Percentiles rank a stretch among this genome's conserved stretches.
phyloP scores from a whole-genome alignment of 2,888 invertebrate genomes.

The Adelognathus sp. region DNA sequence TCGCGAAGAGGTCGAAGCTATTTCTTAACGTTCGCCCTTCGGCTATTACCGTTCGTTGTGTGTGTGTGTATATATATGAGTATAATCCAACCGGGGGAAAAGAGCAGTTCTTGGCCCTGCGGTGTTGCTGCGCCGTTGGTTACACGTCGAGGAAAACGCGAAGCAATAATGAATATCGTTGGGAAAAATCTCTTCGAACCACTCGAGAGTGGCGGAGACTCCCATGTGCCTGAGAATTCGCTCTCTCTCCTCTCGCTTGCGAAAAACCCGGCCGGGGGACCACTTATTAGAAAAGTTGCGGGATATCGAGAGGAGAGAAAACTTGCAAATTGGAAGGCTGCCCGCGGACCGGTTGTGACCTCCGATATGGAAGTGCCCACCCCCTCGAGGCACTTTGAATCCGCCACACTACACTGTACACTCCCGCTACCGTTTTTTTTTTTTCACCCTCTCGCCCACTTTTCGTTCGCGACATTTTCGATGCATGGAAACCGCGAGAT shows the following conservation, averaged over 20 bases:
- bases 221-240: constrained; percentile 29
- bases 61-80: too few relatives aligned
- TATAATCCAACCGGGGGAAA: constrained; percentile 32
- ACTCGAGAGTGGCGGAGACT: too few relatives aligned
- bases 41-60: constrained; percentile 55
- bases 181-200: constrained; percentile 60
- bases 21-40: constrained; percentile 59
- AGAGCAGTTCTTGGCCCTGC: constrained; percentile 45
- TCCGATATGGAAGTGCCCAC: constrained; percentile 55
- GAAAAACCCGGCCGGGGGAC: constrained; percentile 15
- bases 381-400: constrained; percentile 55
- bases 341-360: constrained; percentile 59
- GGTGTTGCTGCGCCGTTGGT: constrained; percentile 45
- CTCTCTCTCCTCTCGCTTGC: constrained; percentile 14
- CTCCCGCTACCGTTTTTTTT: neutral
- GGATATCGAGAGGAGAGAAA: constrained; percentile 63
- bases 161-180: constrained; percentile 65
- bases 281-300: constrained; percentile 68
- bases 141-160: constrained; percentile 58
- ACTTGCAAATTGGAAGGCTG: constrained; percentile 68
- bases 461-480: constrained; percentile 41
- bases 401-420: constrained; percentile 43
- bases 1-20: constrained; percentile 47
- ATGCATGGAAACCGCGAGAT: constrained; percentile 38
- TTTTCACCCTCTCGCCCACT: neutral